Conservation (phyloP, 1,140 invertebrate genomes). For the Drosophila ficusphila region DNA sequence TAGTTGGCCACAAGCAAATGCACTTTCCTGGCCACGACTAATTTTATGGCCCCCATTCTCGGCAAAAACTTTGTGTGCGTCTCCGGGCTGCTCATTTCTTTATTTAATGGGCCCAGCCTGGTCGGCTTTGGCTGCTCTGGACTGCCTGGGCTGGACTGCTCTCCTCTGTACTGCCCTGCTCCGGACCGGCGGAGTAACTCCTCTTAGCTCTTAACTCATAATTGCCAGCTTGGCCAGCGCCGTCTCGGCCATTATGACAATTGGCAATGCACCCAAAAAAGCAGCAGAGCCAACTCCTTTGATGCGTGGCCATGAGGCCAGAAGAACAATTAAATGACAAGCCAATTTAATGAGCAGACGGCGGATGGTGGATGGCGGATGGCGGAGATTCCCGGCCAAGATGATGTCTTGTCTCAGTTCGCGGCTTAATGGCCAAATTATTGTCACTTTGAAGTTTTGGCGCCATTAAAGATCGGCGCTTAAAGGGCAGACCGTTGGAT, state of each 20-base stretch:
- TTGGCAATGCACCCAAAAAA: constrained; percentile 69
- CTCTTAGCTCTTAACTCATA: constrained; percentile 73
- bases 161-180: too few species aligned
- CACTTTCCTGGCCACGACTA: constrained; percentile 76
- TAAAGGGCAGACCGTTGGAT: constrained; percentile 3
- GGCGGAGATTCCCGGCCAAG: constrained; percentile 1
- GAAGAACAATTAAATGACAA: constrained; percentile 80
- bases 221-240: constrained; percentile 69
- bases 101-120: constrained; percentile 62
- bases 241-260: constrained; percentile 76
- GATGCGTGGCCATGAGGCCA: constrained; percentile 40
- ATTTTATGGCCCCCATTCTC: constrained; percentile 66
- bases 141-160: not conserved
- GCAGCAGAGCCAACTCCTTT: constrained; percentile 29
- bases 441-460: constrained; percentile 81
- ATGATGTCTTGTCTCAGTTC: constrained; percentile 22
- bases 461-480: constrained; percentile 60
- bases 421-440: constrained; percentile 75
- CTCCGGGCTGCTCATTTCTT: constrained; percentile 46
- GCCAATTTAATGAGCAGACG: constrained; percentile 72
- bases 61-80: constrained; percentile 68
- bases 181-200: constrained; percentile 67
- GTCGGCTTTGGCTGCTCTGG: not conserved
- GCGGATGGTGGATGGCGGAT: not conserved
- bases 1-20: constrained; percentile 56